A percentile compares a stretch with the other conserved stretches of the same genome.
Evolutionary conservation across 2,797 vertebrate species (phyloP).

Genomic region (Odontamblyopus rebecca): DNA sequence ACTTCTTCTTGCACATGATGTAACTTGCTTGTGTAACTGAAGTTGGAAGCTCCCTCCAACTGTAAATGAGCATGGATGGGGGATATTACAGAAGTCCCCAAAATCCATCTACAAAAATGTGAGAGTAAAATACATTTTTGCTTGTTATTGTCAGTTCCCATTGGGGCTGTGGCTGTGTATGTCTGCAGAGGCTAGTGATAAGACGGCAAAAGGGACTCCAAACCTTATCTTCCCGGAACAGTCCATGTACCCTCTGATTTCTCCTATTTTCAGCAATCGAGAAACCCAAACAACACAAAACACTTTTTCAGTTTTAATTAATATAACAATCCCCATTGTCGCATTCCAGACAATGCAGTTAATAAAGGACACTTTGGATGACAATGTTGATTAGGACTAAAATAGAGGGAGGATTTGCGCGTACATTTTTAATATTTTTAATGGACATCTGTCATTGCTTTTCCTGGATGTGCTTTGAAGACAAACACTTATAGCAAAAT

Average conservation of each 20-base stretch:
- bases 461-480: constrained; percentile 38
- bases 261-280: constrained; percentile 45
- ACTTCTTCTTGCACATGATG: background rate
- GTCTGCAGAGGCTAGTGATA: constrained; percentile 75
- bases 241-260: constrained; percentile 72
- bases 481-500: constrained; percentile 42
- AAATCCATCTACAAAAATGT: constrained; percentile 67
- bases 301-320: constrained; percentile 61
- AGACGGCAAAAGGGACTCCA: constrained; percentile 69
- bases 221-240: constrained; percentile 77
- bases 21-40: background rate
- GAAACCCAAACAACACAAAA: constrained; percentile 54
- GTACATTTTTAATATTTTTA: constrained; percentile 48
- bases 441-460: constrained; percentile 43
- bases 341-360: constrained; percentile 50
- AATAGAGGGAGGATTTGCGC: constrained; percentile 36
- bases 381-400: constrained; percentile 51
- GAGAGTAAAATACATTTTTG: constrained; percentile 43
- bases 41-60: constrained; percentile 49
- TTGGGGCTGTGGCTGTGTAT: constrained; percentile 66
- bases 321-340: constrained; percentile 54
- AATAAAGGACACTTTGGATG: constrained; percentile 48
- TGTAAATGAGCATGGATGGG: constrained; percentile 62
- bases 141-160: constrained; percentile 72
- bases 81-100: constrained; percentile 59